A percentile compares a stretch with the other conserved stretches of the same genome.
These are phyloP conservation scores for Menura novaehollandiae DNA, from an alignment of 2,113 vertebrate species.

Conservation along the genomic window DNA sequence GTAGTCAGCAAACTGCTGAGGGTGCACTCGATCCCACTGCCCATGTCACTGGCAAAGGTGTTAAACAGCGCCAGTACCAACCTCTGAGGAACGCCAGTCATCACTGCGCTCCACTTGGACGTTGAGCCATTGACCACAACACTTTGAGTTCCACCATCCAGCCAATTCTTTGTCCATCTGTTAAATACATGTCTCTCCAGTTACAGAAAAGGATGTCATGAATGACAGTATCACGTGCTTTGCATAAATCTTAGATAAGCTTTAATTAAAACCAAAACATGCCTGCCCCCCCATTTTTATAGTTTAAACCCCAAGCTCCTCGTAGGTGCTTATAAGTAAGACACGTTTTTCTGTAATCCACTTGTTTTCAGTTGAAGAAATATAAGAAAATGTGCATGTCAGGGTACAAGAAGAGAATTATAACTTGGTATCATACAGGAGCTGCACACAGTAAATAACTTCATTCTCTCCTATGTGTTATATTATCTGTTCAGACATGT, in stretches of 20 bases:
- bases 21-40: background rate
- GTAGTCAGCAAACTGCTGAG: background rate
- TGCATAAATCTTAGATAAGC: background rate
- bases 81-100: background rate
- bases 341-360: background rate
- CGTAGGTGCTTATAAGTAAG: background rate
- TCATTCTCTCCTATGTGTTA: background rate
- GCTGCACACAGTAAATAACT: background rate
- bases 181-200: background rate
- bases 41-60: background rate
- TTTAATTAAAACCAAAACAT: background rate
- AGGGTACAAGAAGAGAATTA: background rate
- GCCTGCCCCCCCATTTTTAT: background rate
- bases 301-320: background rate
- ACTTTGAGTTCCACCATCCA: background rate
- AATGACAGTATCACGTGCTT: background rate
- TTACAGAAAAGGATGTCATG: background rate
- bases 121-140: background rate
- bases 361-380: background rate
- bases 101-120: background rate
- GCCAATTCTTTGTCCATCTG: background rate
- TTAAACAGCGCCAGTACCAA: background rate
- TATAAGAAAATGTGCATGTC: background rate
- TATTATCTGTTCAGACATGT: background rate
- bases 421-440: background rate